phyloP scores from a whole-genome alignment of 2,888 invertebrate genomes.

The Neoitamus cyanurus region DNA sequence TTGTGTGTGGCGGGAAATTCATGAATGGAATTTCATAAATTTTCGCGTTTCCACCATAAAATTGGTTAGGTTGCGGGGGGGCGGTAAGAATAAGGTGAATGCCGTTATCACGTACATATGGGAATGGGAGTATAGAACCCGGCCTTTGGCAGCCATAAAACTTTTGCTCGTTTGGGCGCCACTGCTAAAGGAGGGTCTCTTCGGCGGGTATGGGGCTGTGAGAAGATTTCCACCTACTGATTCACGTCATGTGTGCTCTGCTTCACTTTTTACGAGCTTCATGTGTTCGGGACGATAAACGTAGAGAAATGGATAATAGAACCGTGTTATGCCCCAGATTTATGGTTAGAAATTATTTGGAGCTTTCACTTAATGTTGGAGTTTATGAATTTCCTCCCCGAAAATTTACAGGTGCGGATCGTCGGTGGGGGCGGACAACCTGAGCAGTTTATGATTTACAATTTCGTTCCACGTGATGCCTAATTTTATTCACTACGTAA shows the following conservation, averaged over 20 bases:
- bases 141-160: not conserved
- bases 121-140: not conserved
- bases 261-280: not conserved
- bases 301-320: not conserved
- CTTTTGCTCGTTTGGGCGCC: not conserved
- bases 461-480: not conserved
- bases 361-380: not conserved
- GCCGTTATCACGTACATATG: not conserved
- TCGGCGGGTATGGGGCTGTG: not conserved
- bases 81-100: not conserved
- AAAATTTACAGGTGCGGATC: not conserved
- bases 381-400: not conserved
- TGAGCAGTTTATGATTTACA: not conserved
- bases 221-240: not conserved
- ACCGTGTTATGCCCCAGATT: not conserved
- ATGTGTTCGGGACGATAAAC: not conserved
- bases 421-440: not conserved
- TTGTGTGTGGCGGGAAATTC: not conserved
- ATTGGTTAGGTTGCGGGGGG: not conserved
- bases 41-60: not conserved
- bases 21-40: constrained; percentile 1
- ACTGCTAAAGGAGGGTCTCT: not conserved
- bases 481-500: not conserved
- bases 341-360: not conserved
- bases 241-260: not conserved